A percentile compares a stretch with the other conserved stretches of the same genome.
Conservation (phyloP, 2,888 invertebrate species). For the Sinotaia quadrata region DNA sequence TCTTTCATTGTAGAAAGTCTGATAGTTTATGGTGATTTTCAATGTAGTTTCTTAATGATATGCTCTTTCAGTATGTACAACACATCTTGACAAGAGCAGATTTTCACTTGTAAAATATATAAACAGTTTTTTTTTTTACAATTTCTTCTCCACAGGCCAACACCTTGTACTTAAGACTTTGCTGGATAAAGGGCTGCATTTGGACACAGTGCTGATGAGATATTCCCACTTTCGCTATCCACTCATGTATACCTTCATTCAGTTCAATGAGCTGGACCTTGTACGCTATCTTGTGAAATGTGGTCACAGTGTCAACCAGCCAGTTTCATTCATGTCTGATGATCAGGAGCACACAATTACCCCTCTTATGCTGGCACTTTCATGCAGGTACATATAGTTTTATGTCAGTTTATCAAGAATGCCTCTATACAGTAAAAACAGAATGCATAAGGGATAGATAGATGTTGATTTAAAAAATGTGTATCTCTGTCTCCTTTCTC, state of each 20-base stretch:
- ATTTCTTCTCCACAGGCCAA: not conserved
- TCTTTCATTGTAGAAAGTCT: no score
- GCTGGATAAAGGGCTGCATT: conserved; percentile 1
- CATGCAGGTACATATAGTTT: not conserved
- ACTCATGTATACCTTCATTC: conserved; percentile 18
- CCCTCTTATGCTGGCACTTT: conserved; percentile 13
- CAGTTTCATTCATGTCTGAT: conserved; percentile 4
- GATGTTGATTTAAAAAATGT: no score
- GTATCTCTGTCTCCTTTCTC: no score
- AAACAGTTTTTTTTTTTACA: no score
- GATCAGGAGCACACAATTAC: not conserved
- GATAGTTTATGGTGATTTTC: no score
- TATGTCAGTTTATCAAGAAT: not conserved
- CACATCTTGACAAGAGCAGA: no score
- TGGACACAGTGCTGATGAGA: conserved; percentile 2
- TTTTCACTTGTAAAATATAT: no score
- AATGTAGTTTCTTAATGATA: no score
- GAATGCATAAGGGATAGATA: not conserved
- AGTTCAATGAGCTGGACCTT: conserved; percentile 9
- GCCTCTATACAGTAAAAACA: not conserved
- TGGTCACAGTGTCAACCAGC: conserved; percentile 18
- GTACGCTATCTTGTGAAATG: conserved; percentile 9
- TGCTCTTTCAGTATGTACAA: no score
- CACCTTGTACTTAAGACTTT: conserved; percentile 7
- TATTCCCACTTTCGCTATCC: not conserved